These are phyloP conservation scores for Drosophila incognita DNA, from an alignment of 2,888 invertebrate genomes.

Conservation along the genomic window DNA sequence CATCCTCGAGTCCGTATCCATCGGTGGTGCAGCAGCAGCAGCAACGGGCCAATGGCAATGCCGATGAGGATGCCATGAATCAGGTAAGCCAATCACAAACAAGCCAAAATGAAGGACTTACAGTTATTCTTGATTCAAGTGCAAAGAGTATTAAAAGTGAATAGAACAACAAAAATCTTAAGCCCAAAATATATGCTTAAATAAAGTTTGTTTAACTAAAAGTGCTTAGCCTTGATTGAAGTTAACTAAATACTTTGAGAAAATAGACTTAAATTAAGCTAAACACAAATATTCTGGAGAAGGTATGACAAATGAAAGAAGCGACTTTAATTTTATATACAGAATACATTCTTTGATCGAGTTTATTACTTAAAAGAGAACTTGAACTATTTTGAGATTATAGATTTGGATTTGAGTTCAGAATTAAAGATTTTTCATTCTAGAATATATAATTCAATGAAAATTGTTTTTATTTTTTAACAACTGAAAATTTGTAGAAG, in stretches of 20 bases:
- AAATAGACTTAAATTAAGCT: no score
- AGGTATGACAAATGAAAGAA: not conserved
- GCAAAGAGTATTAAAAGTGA: not conserved
- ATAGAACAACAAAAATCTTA: no score
- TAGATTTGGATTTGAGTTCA: not conserved
- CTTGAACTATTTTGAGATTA: not conserved
- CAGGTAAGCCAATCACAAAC: conserved; percentile 77
- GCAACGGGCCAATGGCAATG: conserved; percentile 76
- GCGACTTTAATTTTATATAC: rapidly evolving
- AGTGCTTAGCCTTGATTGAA: no score
- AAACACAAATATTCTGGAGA: no score
- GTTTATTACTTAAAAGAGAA: not conserved
- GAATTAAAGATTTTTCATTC: not conserved
- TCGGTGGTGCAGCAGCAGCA: conserved; percentile 76
- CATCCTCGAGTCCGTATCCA: conserved; percentile 85
- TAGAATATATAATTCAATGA: not conserved
- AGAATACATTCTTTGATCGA: not conserved
- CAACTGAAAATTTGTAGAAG: no score
- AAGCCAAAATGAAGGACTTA: not conserved
- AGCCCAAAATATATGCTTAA: no score
- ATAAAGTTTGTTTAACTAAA: no score
- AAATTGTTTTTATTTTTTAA: not conserved
- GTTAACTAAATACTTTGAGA: no score
- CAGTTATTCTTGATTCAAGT: not conserved
- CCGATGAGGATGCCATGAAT: conserved; percentile 84